A percentile compares a stretch with the other conserved stretches of the same genome.
Evolutionary conservation across 2,888 invertebrate genomes (phyloP).

Genomic region (Lithodes maja): DNA sequence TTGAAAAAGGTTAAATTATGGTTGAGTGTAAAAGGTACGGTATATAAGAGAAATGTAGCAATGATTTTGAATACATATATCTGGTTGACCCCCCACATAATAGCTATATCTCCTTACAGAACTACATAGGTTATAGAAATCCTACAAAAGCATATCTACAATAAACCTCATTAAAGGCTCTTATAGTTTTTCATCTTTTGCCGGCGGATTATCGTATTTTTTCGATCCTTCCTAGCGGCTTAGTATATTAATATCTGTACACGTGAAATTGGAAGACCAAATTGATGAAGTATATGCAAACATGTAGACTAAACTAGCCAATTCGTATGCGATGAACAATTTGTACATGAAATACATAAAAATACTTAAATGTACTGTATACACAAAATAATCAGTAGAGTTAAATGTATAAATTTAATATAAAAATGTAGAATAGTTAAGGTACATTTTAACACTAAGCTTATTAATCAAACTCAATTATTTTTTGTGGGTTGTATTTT

Average conservation of each 20-base stretch:
- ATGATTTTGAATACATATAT: slow-evolving; percentile 18
- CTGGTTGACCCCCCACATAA: slow-evolving; percentile 11
- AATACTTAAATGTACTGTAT: no score
- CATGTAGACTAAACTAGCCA: not conserved
- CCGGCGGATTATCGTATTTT: not conserved
- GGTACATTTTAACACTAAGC: no score
- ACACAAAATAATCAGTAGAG: no score
- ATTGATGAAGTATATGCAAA: slow-evolving; percentile 60
- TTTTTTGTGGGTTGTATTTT: no score
- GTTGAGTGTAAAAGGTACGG: not conserved
- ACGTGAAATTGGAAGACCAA: slow-evolving; percentile 60
- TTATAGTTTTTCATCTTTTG: slow-evolving; percentile 24
- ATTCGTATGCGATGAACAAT: not conserved
- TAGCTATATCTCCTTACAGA: slow-evolving; percentile 2
- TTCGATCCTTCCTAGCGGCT: not conserved
- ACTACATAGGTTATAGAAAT: slow-evolving; percentile 35
- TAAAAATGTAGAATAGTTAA: no score
- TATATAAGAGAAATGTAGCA: not conserved
- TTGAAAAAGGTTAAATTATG: not conserved
- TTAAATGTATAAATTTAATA: no score
- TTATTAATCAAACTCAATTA: no score
- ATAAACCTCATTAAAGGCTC: slow-evolving; percentile 26
- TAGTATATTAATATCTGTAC: slow-evolving; percentile 37
- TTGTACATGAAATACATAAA: not conserved
- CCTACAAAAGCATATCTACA: slow-evolving; percentile 47